phyloP scores from a whole-genome alignment of 2,797 vertebrate species.

The Lacerta agilis region DNA sequence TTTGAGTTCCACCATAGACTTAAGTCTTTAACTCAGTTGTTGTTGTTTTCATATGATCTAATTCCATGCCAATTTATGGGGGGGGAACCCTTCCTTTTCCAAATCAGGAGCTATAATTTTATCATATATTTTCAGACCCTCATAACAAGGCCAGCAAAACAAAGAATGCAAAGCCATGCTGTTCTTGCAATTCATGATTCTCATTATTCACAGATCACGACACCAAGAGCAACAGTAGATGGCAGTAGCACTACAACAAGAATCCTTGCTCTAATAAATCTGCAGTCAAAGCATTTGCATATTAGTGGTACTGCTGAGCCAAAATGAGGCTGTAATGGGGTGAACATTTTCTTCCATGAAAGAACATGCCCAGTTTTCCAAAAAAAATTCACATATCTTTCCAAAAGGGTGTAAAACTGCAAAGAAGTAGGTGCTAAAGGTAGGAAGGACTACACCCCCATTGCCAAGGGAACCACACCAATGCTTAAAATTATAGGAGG shows the following conservation, averaged over 20 bases:
- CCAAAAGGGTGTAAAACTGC: neutral
- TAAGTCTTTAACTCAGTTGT: accelerated
- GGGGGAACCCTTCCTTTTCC: neutral
- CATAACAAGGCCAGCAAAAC: neutral
- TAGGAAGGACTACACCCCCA: no score
- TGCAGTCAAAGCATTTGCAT: neutral
- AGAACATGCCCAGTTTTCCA: neutral
- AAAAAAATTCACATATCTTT: neutral
- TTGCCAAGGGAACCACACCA: neutral
- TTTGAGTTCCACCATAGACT: accelerated
- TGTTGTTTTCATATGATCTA: neutral
- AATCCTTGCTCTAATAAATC: neutral
- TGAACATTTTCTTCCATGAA: neutral
- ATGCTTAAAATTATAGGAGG: neutral
- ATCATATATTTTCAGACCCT: neutral
- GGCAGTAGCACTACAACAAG: constrained; percentile 55
- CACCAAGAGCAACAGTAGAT: constrained; percentile 52
- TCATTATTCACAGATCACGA: neutral
- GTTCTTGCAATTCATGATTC: neutral
- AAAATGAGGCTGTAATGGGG: neutral
- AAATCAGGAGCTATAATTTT: neutral
- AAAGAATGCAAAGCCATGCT: neutral
- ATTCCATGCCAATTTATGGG: neutral
- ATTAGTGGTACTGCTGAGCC: neutral
- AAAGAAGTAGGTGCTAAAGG: neutral